Conservation (phyloP, 2,888 invertebrate species). For the Rotaria socialis region DNA sequence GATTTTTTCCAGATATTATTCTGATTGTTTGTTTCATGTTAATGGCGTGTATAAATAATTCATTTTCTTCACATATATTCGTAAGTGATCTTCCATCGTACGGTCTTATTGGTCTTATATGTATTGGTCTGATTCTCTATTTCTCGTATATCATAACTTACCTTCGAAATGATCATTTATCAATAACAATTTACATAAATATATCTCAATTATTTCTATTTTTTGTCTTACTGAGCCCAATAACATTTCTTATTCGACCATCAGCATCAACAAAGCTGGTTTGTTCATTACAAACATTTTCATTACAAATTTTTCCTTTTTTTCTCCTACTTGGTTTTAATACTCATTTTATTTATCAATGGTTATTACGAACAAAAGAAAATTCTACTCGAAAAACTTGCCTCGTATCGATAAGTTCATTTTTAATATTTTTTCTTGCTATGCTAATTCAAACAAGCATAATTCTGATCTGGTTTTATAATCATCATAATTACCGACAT, state of each 20-base stretch:
- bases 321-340: neutral
- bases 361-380: neutral
- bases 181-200: neutral
- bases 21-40: neutral
- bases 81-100: neutral
- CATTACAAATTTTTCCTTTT: constrained; percentile 3
- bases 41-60: neutral
- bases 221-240: neutral
- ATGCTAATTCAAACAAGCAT: neutral
- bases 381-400: neutral
- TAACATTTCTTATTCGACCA: neutral
- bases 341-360: neutral
- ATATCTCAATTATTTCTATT: neutral
- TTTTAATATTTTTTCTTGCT: neutral
- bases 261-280: neutral
- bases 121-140: neutral
- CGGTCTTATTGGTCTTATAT: neutral
- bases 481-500: neutral
- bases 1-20: no score
- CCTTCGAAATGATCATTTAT: neutral
- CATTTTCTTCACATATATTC: neutral
- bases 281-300: neutral
- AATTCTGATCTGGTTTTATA: neutral
- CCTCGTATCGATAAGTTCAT: neutral
- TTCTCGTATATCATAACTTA: neutral